Evolutionary conservation across 1,140 invertebrate species (phyloP).

Genomic region (Aphis gossypii): DNA sequence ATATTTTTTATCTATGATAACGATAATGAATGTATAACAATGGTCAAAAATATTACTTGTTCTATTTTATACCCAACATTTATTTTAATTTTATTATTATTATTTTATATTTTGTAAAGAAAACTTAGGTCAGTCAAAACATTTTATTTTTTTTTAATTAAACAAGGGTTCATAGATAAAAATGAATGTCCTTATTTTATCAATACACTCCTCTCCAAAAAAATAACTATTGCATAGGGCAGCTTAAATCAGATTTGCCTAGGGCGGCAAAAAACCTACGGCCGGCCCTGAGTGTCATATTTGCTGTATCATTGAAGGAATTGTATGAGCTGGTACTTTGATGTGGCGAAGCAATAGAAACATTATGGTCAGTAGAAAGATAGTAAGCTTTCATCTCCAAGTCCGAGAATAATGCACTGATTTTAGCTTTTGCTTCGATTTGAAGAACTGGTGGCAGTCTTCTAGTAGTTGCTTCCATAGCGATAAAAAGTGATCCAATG

Average conservation of each 20-base stretch:
- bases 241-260: slow-evolving; percentile 23
- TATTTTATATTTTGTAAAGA: background rate
- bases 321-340: background rate
- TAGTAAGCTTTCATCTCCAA: no score
- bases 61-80: slow-evolving; percentile 2
- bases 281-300: background rate
- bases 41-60: slow-evolving; percentile 1
- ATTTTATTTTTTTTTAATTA: background rate
- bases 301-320: background rate
- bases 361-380: no score
- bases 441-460: no score
- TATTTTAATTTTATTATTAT: slow-evolving; percentile 10
- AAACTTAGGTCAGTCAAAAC: background rate
- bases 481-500: no score
- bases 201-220: background rate
- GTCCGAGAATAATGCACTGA: no score
- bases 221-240: slow-evolving; percentile 1
- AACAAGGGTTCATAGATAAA: background rate
- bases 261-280: background rate
- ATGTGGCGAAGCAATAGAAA: no score
- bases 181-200: slow-evolving; percentile 14
- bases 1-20: background rate
- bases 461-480: no score
- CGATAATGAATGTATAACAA: no score
- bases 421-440: no score